These are phyloP conservation scores for Homarus gammarus DNA, from an alignment of 2,888 invertebrate genomes.

Conservation along the genomic window DNA sequence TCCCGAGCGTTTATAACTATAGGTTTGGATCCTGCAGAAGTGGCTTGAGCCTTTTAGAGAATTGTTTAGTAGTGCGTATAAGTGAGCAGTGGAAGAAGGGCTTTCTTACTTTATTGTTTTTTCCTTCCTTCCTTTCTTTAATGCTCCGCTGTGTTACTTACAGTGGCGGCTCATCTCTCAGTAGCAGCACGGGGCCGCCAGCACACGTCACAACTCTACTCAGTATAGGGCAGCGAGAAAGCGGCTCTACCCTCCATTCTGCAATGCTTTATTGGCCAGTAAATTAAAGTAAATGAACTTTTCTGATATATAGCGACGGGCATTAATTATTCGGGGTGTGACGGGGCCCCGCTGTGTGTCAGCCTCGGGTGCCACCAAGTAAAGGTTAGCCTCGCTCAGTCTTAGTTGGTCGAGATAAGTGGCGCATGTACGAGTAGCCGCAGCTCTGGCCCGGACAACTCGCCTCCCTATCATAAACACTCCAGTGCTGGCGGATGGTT, in stretches of 20 bases:
- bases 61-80: not conserved
- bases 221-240: not conserved
- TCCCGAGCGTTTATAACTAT: conserved; percentile 46
- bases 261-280: not conserved
- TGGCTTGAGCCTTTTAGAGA: not conserved
- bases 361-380: not conserved
- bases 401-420: not conserved
- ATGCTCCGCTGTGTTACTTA: no score
- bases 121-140: no score
- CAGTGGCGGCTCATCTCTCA: no score
- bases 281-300: conserved; percentile 20
- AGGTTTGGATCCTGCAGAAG: conserved; percentile 28
- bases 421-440: not conserved
- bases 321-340: not conserved
- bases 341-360: not conserved
- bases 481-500: no score
- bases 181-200: no score
- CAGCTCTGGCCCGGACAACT: no score
- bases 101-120: no score
- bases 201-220: no score
- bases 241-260: not conserved
- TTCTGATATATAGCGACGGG: not conserved
- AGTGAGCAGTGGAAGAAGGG: no score
- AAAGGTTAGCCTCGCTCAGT: no score
- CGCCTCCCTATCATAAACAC: no score